Conservation (phyloP, 2,888 invertebrate genomes). For the Busseola fusca region DNA sequence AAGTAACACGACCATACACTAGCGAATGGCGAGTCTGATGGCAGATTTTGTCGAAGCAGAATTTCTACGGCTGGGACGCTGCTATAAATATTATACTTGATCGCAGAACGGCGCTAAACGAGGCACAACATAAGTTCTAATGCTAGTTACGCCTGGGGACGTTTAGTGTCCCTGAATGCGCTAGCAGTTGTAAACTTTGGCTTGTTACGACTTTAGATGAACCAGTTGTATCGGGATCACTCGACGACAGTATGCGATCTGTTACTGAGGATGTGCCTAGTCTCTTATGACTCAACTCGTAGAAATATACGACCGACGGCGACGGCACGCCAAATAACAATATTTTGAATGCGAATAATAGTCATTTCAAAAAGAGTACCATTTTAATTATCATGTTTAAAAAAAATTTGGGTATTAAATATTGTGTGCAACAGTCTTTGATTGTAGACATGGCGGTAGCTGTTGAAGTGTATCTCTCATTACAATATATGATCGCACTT, state of each 20-base stretch:
- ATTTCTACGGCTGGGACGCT: slow-evolving; percentile 22
- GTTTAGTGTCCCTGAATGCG: not conserved
- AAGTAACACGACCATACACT: slow-evolving; percentile 9
- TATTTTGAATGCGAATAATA: slow-evolving; percentile 49
- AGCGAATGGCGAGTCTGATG: slow-evolving; percentile 9
- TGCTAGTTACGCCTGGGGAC: not conserved
- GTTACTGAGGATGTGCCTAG: not conserved
- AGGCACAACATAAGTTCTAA: not conserved
- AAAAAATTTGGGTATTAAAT: slow-evolving; percentile 62
- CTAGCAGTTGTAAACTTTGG: slow-evolving; percentile 13
- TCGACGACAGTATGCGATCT: not conserved
- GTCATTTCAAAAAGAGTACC: slow-evolving; percentile 39
- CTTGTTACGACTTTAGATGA: not conserved
- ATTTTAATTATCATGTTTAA: slow-evolving; percentile 50
- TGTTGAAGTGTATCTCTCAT: slow-evolving; percentile 38
- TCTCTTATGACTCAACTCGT: slow-evolving; percentile 1
- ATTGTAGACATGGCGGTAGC: slow-evolving; percentile 53
- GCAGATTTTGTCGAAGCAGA: slow-evolving; percentile 1
- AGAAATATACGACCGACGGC: slow-evolving; percentile 8
- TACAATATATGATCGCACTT: slow-evolving; percentile 44
- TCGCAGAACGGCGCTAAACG: not conserved
- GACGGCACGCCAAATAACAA: slow-evolving; percentile 19
- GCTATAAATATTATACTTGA: slow-evolving; percentile 4
- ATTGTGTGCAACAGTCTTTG: slow-evolving; percentile 65
- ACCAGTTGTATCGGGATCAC: not conserved